A percentile compares a stretch with the other conserved stretches of the same genome.
phyloP scores from a whole-genome alignment of 2,888 invertebrate species.

The Ecdyonurus torrentis region DNA sequence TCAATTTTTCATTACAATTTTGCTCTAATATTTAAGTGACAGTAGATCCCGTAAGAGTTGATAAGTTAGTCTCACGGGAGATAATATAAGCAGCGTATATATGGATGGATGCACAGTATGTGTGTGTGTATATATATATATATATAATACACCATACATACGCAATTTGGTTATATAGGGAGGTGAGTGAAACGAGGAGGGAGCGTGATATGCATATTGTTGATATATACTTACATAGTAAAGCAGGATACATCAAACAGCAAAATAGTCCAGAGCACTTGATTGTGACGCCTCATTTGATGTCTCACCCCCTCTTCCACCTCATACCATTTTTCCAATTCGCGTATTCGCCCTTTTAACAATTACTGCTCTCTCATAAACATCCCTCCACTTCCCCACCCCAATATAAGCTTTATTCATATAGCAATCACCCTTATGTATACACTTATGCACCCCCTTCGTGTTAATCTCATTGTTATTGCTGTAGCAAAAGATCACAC shows the following conservation, averaged over 20 bases:
- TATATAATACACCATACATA: too few species aligned
- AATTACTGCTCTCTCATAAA: not conserved
- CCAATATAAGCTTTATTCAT: not conserved
- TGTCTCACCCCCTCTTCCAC: not conserved
- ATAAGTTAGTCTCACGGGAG: not conserved
- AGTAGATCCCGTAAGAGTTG: not conserved
- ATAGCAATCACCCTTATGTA: not conserved
- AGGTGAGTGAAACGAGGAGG: not conserved
- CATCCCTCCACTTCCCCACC: not conserved
- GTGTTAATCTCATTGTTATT: not conserved
- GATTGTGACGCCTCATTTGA: not conserved
- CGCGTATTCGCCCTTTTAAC: not conserved
- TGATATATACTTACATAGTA: not conserved
- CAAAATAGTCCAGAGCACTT: not conserved
- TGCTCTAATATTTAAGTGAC: not conserved
- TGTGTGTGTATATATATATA: not conserved
- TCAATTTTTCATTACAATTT: not conserved
- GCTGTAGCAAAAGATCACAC: not conserved
- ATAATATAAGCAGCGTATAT: not conserved
- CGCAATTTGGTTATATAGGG: not conserved
- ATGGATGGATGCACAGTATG: not conserved
- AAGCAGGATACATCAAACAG: too few species aligned
- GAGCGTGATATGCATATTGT: not conserved
- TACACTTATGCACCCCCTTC: not conserved
- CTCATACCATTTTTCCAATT: not conserved